Base-by-base conservation (phyloP, 2,113 vertebrate genomes). In the Bujurquina vittata region DNA sequence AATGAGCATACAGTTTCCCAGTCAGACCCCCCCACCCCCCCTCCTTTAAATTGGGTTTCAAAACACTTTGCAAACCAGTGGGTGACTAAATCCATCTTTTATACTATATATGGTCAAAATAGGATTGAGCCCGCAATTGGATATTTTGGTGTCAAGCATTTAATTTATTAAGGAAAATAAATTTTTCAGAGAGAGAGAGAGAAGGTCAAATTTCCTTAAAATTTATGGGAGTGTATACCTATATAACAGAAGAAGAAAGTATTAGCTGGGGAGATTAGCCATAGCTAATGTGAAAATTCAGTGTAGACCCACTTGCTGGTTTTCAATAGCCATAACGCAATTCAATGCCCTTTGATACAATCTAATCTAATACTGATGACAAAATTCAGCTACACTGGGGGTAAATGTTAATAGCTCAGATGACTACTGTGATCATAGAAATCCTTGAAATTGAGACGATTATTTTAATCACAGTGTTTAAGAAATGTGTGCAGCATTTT, bases 21-120 rank as follows among this genome's bases (percentile, higher is more conserved):
- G 14, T 33, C 0, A 26, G 22, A 46, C 1, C 0, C 5, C 14
- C 0, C 22, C 0, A 26, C 14, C 26, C 1, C 0, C 5, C 14
- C 0, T 14, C 37, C 40, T 67, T 67, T 67, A 26, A 14, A 8
- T 69, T 22, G 29, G 10, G 18, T 2, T 67, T 67, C 23, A 63
- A 20, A 4, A 18, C 15, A 67, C 22, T 67, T 29, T 5, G 17
- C 40, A 67, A 67, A 18, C 40, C 37, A 46, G 17, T 40, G 10
- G 4, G 8, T 46, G 40, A 18, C 10, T 67, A 3, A 8, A 12
- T 12, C 63, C 40, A 67, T 49, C 40, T 67, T 67, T 67, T 49
- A 67, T 49, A 7, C 15, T 7, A 15, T 69, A 23, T 29, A 69
- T 20, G 15, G 40, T 29, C 63, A 69, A 49, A 49, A 69, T 26